Conservation (phyloP, 2,888 invertebrate genomes). For the Crioceris asparagi region DNA sequence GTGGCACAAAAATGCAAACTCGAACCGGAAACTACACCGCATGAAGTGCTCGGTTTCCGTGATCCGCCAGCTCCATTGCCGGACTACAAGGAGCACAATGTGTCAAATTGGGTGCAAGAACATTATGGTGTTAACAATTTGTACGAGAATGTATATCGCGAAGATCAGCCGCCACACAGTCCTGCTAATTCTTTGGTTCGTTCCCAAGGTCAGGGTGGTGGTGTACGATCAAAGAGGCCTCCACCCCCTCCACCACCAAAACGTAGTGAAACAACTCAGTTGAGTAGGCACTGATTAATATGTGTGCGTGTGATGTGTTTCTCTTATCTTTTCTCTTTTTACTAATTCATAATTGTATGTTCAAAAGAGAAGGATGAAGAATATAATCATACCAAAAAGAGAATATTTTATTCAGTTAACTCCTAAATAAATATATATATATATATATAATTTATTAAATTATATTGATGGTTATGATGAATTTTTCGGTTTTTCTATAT, state of each 20-base stretch:
- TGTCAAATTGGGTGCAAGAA: conserved; percentile 83
- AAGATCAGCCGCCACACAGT: conserved; percentile 40
- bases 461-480: too few relatives aligned
- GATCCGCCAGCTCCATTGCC: conserved; percentile 63
- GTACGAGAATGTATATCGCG: conserved; percentile 65
- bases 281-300: too few relatives aligned
- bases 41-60: conserved; percentile 82
- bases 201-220: conserved; percentile 6
- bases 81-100: conserved; percentile 71
- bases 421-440: too few relatives aligned
- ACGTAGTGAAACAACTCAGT: conserved; percentile 77
- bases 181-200: conserved; percentile 27
- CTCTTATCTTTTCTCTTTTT: too few relatives aligned
- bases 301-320: too few relatives aligned
- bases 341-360: too few relatives aligned
- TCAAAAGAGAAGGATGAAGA: too few relatives aligned
- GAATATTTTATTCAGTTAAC: too few relatives aligned
- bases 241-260: conserved; percentile 88
- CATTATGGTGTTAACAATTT: conserved; percentile 67
- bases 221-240: conserved; percentile 48
- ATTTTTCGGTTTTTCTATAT: too few relatives aligned
- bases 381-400: too few relatives aligned
- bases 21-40: conserved; percentile 79
- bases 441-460: too few relatives aligned
- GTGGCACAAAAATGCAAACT: conserved; percentile 86